Conservation (phyloP, 2,888 invertebrate genomes). For the Bimastos eiseni region DNA sequence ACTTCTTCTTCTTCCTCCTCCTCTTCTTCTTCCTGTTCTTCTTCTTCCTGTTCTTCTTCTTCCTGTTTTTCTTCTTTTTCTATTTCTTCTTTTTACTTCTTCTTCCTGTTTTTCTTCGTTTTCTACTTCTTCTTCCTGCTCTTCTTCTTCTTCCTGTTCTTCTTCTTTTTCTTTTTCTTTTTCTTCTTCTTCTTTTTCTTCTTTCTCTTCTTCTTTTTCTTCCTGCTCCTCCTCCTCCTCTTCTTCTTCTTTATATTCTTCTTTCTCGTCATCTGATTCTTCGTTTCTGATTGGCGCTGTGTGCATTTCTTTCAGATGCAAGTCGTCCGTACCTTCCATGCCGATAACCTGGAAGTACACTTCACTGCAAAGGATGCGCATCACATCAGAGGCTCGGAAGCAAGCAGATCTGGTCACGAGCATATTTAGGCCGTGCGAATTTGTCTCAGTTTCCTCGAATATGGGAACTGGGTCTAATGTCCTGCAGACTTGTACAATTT, state of each 20-base stretch:
- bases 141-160: constrained; percentile 4
- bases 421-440: neutral
- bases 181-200: neutral
- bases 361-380: neutral
- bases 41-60: too few species aligned
- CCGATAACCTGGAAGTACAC: neutral
- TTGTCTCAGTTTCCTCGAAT: neutral
- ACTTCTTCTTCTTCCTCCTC: neutral
- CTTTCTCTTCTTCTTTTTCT: neutral
- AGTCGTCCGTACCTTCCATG: neutral
- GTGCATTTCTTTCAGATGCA: neutral
- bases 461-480: too few species aligned
- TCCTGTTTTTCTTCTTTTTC: too few species aligned
- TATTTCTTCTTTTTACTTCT: too few species aligned
- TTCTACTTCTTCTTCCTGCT: neutral
- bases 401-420: fast-evolving
- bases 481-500: neutral
- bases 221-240: too few species aligned
- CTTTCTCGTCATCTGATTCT: neutral
- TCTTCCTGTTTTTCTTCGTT: neutral
- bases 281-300: too few species aligned
- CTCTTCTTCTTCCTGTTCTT: neutral
- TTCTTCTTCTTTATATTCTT: neutral
- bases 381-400: neutral
- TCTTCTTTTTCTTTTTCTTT: too few species aligned